Conservation (phyloP, 2,113 vertebrate species). For the Chionomys nivalis region DNA sequence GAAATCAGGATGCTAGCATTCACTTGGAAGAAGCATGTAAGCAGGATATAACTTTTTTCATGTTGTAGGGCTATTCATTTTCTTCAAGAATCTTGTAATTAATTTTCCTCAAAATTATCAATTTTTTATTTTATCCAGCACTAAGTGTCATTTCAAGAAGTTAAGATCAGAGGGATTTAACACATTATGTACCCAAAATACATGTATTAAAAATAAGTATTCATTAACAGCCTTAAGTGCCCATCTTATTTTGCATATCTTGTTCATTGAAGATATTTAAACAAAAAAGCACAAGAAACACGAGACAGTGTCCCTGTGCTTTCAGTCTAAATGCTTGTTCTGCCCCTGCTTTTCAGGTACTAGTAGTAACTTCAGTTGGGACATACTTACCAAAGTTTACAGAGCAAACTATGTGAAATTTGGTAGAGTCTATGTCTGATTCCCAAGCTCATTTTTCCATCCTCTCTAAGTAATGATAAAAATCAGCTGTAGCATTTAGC, state of each 20-base stretch:
- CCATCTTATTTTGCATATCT: background rate
- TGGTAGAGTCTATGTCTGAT: background rate
- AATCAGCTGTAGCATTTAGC: background rate
- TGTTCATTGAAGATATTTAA: background rate
- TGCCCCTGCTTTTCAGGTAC: background rate
- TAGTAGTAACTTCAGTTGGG: background rate
- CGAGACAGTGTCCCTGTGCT: background rate
- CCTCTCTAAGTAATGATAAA: background rate
- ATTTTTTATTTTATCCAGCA: background rate
- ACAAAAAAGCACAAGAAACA: background rate
- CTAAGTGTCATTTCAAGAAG: slow-evolving; percentile 12
- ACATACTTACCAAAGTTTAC: background rate
- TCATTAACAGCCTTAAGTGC: background rate
- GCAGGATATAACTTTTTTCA: slow-evolving; percentile 1
- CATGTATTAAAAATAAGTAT: slow-evolving; percentile 5
- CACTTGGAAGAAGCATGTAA: background rate
- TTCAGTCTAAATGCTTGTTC: background rate
- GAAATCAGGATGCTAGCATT: background rate
- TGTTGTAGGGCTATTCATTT: background rate
- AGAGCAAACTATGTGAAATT: background rate
- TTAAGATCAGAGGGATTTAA: background rate
- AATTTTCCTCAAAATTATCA: slow-evolving; percentile 17
- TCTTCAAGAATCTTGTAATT: slow-evolving; percentile 8
- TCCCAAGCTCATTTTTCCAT: background rate
- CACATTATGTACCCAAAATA: background rate